These are phyloP conservation scores for Hydriomena furcata DNA, from an alignment of 2,888 invertebrate genomes.

Conservation along the genomic window DNA sequence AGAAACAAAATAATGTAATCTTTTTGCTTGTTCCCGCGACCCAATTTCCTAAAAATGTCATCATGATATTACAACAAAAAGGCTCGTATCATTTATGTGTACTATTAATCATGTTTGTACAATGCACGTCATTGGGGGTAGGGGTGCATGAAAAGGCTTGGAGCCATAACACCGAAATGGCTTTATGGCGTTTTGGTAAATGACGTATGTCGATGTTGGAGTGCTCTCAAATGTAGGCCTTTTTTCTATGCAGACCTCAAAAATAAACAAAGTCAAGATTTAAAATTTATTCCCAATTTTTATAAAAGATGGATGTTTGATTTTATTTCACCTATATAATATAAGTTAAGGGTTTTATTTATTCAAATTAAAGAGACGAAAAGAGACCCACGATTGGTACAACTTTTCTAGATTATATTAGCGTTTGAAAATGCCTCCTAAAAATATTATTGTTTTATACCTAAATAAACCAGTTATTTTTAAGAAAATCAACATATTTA, in stretches of 20 bases:
- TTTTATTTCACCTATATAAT: too few relatives aligned
- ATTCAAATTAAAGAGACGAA: too few relatives aligned
- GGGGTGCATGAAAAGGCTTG: constrained; percentile 67
- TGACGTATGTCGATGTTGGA: constrained; percentile 16
- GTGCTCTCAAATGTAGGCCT: background rate
- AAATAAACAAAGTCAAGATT: too few relatives aligned
- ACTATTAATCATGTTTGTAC: constrained; percentile 77
- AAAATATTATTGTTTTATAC: too few relatives aligned
- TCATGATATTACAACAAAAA: constrained; percentile 53
- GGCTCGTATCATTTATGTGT: constrained; percentile 67
- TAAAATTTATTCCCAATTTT: too few relatives aligned
- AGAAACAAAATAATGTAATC: background rate
- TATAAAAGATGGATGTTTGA: too few relatives aligned
- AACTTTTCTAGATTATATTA: too few relatives aligned
- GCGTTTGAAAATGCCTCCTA: too few relatives aligned
- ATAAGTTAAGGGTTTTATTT: too few relatives aligned
- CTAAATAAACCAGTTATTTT: too few relatives aligned
- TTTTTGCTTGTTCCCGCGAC: constrained; percentile 49
- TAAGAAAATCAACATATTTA: too few relatives aligned
- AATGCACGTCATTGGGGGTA: constrained; percentile 70
- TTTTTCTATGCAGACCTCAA: background rate
- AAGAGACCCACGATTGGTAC: too few relatives aligned
- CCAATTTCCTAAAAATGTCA: constrained; percentile 68
- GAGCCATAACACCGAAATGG: constrained; percentile 65
- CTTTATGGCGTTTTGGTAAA: constrained; percentile 50